These are phyloP conservation scores for Chydorus sphaericus DNA, from an alignment of 2,888 invertebrate species.

Conservation along the genomic window DNA sequence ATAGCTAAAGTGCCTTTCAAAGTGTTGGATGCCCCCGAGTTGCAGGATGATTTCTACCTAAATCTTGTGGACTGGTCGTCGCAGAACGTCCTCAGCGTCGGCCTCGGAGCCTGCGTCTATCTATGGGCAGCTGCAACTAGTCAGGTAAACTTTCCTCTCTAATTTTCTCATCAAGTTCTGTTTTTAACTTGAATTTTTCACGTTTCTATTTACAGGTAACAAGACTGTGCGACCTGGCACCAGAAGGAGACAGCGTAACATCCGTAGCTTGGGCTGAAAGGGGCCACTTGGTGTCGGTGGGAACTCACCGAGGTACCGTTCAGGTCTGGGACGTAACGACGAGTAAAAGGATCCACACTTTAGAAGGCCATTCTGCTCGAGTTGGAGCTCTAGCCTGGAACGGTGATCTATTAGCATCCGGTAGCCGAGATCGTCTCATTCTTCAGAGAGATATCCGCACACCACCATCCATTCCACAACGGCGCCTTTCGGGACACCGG, in stretches of 20 bases:
- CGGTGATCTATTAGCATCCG: slow-evolving; percentile 88
- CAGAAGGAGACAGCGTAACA: slow-evolving; percentile 88
- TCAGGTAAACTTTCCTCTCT: slow-evolving; percentile 41
- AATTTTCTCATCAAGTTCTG: neutral
- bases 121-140: slow-evolving; percentile 98
- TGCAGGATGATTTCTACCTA: slow-evolving; percentile 97
- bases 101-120: slow-evolving; percentile 93
- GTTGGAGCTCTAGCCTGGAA: slow-evolving; percentile 95
- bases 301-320: slow-evolving; percentile 91
- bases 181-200: slow-evolving; percentile 13
- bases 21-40: slow-evolving; percentile 81
- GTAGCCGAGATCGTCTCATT: slow-evolving; percentile 84
- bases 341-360: slow-evolving; percentile 77
- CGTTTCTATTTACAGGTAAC: slow-evolving; percentile 41
- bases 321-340: slow-evolving; percentile 97
- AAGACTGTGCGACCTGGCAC: slow-evolving; percentile 82
- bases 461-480: slow-evolving; percentile 55
- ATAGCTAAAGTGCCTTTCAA: slow-evolving; percentile 98
- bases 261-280: slow-evolving; percentile 98
- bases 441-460: slow-evolving; percentile 85
- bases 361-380: slow-evolving; percentile 81
- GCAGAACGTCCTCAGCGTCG: slow-evolving; percentile 95
- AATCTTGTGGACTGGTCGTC: slow-evolving; percentile 99
- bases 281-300: slow-evolving; percentile 87
- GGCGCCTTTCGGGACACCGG: slow-evolving; percentile 75